Evolutionary conservation across 2,888 invertebrate genomes (phyloP), one percentile per base, ranked within the genome.

Genomic region (Ferdinandea cuprea): DNA sequence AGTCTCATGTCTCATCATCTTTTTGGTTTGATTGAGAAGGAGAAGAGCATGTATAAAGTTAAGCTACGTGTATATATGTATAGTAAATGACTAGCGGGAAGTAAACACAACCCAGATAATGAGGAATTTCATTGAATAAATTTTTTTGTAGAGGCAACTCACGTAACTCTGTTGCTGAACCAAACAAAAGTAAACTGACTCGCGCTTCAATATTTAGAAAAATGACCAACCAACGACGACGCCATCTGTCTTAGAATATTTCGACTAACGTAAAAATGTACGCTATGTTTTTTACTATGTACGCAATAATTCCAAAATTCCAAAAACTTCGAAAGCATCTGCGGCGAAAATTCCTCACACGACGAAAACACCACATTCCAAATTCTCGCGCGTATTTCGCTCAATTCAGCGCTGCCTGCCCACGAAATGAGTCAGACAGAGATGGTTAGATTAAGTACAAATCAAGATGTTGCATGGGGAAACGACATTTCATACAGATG

Each of bases 81-180:
- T 6, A 56, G 61, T 44, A 78, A 35, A 19, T 9, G 32, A 15
- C 13, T 58, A 83, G 72, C 83, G 78, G 83, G 66, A 72, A 78
- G 83, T 83, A 83, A 83, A 78, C 83, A 83, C 77, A 83, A 83
- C 77, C 78, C 78, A 83, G 78, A 68, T 78, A 83, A 61, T 69
- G 83, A 72, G 83, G 78, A 78, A 78, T 83, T 78, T 83, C 83
- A 83, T 83, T 83, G 78, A 83, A 83, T 73, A 78, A 78, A 83
- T 78, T 50, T 68, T n/a, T 44, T 73, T 78, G 72, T 78, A 68
- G 72, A 83, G 68, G 66, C 78, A 73, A 72, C 50, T 52, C 83
- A 83, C 83, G 66, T 73, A 73, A 35, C 48, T 77, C 77, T 59
- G 40, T n/a, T n/a, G n/a, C n/a, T n/a, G n/a, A n/a, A 25, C 54